Evolutionary conservation across 1,140 invertebrate genomes (phyloP), one percentile per base, ranked within the genome.

Genomic region (Brachionus koreanus): DNA sequence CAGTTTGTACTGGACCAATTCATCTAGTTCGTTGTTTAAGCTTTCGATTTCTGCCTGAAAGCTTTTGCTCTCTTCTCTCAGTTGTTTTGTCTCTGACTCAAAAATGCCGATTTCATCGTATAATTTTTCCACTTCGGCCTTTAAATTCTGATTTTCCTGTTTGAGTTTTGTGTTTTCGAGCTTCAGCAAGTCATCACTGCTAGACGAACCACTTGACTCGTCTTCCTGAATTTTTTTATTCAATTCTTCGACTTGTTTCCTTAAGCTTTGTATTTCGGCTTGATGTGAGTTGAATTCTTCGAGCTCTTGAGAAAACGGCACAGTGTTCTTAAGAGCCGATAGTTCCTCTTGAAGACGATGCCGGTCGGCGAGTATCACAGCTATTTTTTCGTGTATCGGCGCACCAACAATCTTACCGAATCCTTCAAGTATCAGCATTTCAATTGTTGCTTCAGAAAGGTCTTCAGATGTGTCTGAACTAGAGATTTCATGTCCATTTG

Each of bases 391-490:
- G 19, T 79, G 76, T 19, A 16, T 61, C 9, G 76, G 76, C 25
- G 76, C 76, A 13, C 35, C 46, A 37, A 79, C 76, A 39, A 79
- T 79, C 10, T 79, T 79, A 35, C 76, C 76, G 61, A 79, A 79
- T 6, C 76, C 76, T 65, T 79, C 76, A 5, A 79, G n/a, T 23
- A 79, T 43, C 33, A 79, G 25, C 49, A 79, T 79, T 79, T 79
- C 76, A 6, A 79, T 79, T 5, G 76, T 79, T 12, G 76, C 33
- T 79, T 79, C 76, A 12, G 76, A 79, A 33, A 79, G 33, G 10
- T 79, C 69, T 12, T 74, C 76, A 5, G 65, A 69, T 16, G 65
- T 69, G 33, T 69, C 65, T 33, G 65, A 69, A 16, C 65, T 69
- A 39, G 65, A 69, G 7, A 39, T 69, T 16, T 69, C 65, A 69